Percentiles rank a stretch among this genome's conserved stretches.
Evolutionary conservation across 2,113 vertebrate species (phyloP).

Genomic region (Eclectus roratus): DNA sequence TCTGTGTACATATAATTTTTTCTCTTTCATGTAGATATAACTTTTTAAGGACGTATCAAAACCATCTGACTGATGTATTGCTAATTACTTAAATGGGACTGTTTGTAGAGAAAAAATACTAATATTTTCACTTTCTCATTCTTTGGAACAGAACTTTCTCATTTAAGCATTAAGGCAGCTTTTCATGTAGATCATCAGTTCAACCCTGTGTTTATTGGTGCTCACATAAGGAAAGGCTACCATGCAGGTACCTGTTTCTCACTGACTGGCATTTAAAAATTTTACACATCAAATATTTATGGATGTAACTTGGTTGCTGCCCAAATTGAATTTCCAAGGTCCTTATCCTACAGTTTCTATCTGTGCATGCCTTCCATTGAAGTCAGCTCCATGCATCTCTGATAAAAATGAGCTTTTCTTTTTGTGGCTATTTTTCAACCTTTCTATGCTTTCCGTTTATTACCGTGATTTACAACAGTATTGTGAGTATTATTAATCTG

Average conservation of each 20-base stretch:
- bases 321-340: constrained; percentile 40
- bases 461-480: not conserved
- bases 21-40: not conserved
- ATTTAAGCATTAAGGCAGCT: not conserved
- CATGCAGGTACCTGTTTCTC: not conserved
- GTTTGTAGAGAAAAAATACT: not conserved
- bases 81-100: not conserved
- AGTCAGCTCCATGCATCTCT: not conserved
- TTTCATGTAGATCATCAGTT: not conserved
- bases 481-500: not conserved
- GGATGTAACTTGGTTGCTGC: not conserved
- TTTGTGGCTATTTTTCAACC: not conserved
- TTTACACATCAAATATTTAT: constrained; percentile 47
- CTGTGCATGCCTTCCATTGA: not conserved
- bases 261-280: not conserved
- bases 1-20: fast-evolving
- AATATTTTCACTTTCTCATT: not conserved
- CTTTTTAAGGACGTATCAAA: not conserved
- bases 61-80: not conserved
- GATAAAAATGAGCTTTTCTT: not conserved
- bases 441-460: constrained; percentile 1
- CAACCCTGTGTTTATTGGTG: not conserved
- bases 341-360: not conserved
- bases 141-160: not conserved
- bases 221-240: not conserved